A percentile compares a stretch with the other conserved stretches of the same genome.
Conservation (phyloP, 2,888 invertebrate genomes). For the Argyresthia albistria region DNA sequence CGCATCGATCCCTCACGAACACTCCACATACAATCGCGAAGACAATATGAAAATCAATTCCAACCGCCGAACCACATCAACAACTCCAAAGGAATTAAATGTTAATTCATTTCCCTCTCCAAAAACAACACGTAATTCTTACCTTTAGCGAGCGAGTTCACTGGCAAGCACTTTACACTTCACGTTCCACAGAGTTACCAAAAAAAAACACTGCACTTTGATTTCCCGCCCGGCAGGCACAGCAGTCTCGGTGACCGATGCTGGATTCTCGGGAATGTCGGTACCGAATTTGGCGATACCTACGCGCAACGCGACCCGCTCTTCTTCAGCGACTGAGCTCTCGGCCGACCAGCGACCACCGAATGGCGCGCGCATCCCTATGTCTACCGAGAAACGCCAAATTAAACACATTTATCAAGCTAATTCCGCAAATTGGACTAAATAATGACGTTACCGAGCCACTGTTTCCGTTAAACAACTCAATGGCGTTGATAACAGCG, state of each 20-base stretch:
- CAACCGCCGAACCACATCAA: slow-evolving; percentile 6
- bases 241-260: not conserved
- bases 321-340: slow-evolving; percentile 18
- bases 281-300: not conserved
- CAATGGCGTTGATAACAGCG: slow-evolving; percentile 42
- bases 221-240: not conserved
- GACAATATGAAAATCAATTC: not conserved
- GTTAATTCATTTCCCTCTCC: slow-evolving; percentile 8
- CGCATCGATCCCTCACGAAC: too few species aligned
- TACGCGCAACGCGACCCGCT: slow-evolving; percentile 18
- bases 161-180: not conserved
- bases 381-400: slow-evolving; percentile 47
- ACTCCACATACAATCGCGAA: too few species aligned
- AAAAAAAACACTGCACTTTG: not conserved
- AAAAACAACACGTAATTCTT: not conserved
- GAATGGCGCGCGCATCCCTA: slow-evolving; percentile 57
- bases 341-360: not conserved
- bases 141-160: not conserved
- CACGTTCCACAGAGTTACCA: not conserved
- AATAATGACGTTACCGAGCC: slow-evolving; percentile 56
- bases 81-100: slow-evolving; percentile 10
- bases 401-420: slow-evolving; percentile 66
- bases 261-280: not conserved
- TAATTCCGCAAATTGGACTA: slow-evolving; percentile 67
- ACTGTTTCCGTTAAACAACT: slow-evolving; percentile 25